Evolutionary conservation across 2,888 invertebrate genomes (phyloP).

Genomic region (Phaonia tiefii): DNA sequence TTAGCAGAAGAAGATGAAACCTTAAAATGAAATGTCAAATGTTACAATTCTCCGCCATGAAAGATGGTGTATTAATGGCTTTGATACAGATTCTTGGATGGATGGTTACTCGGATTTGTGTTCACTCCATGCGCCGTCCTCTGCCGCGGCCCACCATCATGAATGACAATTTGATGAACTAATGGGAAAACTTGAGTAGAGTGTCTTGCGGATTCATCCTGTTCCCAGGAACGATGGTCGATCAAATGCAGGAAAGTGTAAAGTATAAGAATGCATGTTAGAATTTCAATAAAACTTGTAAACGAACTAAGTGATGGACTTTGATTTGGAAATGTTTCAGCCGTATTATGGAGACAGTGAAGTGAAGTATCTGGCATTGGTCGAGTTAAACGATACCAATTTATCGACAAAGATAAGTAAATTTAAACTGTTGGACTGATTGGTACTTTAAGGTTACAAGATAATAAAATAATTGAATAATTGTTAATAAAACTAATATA

Average conservation of each 20-base stretch:
- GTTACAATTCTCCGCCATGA: conserved; percentile 58
- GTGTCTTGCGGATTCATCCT: conserved; percentile 2
- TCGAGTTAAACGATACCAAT: too few relatives aligned
- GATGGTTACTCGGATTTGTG: conserved; percentile 3
- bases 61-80: conserved; percentile 62
- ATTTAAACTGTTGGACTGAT: too few relatives aligned
- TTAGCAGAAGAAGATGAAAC: conserved; percentile 19
- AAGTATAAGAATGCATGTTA: conserved; percentile 21
- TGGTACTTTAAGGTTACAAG: too few relatives aligned
- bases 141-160: conserved; percentile 35
- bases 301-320: conserved; percentile 12
- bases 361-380: too few relatives aligned
- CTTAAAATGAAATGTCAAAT: conserved; percentile 65
- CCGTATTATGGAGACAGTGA: too few relatives aligned
- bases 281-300: conserved; percentile 44
- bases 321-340: too few relatives aligned
- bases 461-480: too few relatives aligned
- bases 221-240: conserved; percentile 16
- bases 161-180: conserved; percentile 67
- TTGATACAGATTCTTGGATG: conserved; percentile 55
- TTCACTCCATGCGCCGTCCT: conserved; percentile 8
- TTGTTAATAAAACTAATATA: too few relatives aligned
- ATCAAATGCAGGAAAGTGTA: conserved; percentile 37
- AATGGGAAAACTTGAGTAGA: conserved; percentile 62
- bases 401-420: too few relatives aligned